A percentile compares a stretch with the other conserved stretches of the same genome.
phyloP scores from a whole-genome alignment of 2,797 vertebrate species.

The Helarctos malayanus region DNA sequence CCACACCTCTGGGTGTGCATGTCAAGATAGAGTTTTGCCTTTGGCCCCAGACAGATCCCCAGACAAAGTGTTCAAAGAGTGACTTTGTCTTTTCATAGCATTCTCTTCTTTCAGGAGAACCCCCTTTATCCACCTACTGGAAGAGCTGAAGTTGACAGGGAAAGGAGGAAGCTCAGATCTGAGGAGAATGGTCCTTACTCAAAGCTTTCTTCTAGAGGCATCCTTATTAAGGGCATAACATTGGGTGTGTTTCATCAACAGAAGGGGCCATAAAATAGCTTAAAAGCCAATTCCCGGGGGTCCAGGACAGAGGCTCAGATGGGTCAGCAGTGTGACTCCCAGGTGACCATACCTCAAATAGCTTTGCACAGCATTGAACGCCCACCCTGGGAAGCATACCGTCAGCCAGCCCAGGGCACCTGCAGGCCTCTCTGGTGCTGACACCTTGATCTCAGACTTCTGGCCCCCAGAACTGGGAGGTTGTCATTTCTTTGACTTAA shows the following conservation, averaged over 20 bases:
- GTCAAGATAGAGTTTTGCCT: not conserved
- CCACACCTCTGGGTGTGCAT: not conserved
- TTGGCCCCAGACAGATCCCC: not conserved
- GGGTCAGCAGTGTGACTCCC: not conserved
- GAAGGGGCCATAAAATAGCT: not conserved
- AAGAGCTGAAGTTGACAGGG: not conserved
- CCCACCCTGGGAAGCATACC: fast-evolving
- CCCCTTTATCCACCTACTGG: not conserved
- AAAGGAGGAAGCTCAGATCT: not conserved
- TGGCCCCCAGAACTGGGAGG: not conserved
- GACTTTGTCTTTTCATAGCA: not conserved
- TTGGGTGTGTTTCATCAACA: not conserved
- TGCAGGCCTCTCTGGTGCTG: no score
- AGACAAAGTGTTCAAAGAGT: not conserved
- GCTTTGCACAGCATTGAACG: fast-evolving
- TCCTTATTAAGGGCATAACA: not conserved
- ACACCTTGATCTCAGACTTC: not conserved
- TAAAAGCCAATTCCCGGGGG: not conserved
- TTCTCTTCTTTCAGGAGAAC: not conserved
- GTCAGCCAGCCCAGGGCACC: not conserved
- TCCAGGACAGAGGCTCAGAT: fast-evolving
- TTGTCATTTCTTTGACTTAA: not conserved
- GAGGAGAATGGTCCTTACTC: not conserved
- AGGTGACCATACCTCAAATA: not conserved
- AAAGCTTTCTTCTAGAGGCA: not conserved